Conservation (phyloP, 2,113 vertebrate genomes). For the Podilymbus podiceps region DNA sequence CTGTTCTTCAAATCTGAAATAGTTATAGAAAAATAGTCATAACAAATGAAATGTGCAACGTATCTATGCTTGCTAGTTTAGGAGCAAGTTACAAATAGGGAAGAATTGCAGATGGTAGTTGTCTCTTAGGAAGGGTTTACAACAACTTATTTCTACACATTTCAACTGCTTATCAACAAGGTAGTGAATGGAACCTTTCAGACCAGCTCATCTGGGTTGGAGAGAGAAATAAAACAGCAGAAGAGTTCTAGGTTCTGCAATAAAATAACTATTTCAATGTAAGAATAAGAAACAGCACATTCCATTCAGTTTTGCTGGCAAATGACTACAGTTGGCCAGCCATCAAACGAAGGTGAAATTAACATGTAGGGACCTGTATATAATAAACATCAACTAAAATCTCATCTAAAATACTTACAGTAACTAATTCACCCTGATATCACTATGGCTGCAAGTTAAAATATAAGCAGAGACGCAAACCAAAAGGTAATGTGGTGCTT, state of each 20-base stretch:
- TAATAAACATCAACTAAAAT: background rate
- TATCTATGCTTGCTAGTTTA: background rate
- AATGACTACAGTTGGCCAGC: background rate
- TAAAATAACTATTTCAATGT: background rate
- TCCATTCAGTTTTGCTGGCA: background rate
- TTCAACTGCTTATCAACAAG: background rate
- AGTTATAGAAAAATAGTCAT: background rate
- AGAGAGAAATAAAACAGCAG: background rate
- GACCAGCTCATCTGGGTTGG: background rate
- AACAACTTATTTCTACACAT: background rate
- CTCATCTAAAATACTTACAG: background rate
- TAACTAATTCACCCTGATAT: background rate
- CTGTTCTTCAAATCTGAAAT: slow-evolving; percentile 35
- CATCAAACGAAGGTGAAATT: background rate
- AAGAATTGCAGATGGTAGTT: background rate
- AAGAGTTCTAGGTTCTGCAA: background rate
- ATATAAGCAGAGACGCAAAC: background rate
- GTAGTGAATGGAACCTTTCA: background rate
- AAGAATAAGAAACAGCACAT: background rate
- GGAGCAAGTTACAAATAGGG: background rate
- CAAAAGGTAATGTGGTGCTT: background rate
- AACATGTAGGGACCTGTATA: background rate
- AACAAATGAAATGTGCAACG: background rate
- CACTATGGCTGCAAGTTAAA: background rate
- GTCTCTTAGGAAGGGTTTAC: background rate